These are phyloP conservation scores for Bellardia pandia DNA, from an alignment of 2,888 invertebrate species.

Conservation along the genomic window DNA sequence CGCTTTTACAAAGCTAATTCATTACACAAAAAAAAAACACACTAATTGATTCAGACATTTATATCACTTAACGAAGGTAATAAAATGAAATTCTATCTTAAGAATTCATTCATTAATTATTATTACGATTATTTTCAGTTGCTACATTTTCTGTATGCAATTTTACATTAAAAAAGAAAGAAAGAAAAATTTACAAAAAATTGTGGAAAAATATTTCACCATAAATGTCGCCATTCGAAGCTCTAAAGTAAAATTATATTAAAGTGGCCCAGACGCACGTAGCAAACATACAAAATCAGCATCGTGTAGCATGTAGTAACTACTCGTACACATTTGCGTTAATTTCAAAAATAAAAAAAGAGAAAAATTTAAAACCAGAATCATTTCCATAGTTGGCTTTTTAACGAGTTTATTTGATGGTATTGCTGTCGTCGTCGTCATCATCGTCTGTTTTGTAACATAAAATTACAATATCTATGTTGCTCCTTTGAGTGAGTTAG, in stretches of 20 bases:
- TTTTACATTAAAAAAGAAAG: slow-evolving; percentile 24
- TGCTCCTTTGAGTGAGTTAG: slow-evolving; percentile 35
- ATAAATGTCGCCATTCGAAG: slow-evolving; percentile 20
- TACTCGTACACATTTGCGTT: slow-evolving; percentile 26
- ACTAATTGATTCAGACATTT: slow-evolving; percentile 53
- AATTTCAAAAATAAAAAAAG: slow-evolving; percentile 4
- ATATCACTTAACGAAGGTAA: slow-evolving; percentile 51
- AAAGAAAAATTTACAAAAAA: slow-evolving; percentile 9
- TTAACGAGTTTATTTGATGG: slow-evolving; percentile 58
- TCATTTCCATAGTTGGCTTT: slow-evolving; percentile 66
- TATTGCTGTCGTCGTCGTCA: slow-evolving; percentile 32
- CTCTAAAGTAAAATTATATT: slow-evolving; percentile 41
- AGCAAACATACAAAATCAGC: slow-evolving; percentile 49
- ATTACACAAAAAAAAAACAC: background rate
- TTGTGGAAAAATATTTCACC: background rate
- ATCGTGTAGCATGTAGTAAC: slow-evolving; percentile 33
- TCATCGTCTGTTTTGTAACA: slow-evolving; percentile 46
- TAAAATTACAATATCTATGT: slow-evolving; percentile 49
- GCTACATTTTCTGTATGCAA: slow-evolving; percentile 14
- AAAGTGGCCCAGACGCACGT: slow-evolving; percentile 56
- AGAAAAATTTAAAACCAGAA: slow-evolving; percentile 45
- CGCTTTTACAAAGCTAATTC: background rate
- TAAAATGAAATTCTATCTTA: slow-evolving; percentile 57
- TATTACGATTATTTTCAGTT: slow-evolving; percentile 31
- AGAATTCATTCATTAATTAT: slow-evolving; percentile 62